These are phyloP conservation scores for Eptesicus fuscus DNA, from an alignment of 2,113 vertebrate species.

Conservation along the genomic window DNA sequence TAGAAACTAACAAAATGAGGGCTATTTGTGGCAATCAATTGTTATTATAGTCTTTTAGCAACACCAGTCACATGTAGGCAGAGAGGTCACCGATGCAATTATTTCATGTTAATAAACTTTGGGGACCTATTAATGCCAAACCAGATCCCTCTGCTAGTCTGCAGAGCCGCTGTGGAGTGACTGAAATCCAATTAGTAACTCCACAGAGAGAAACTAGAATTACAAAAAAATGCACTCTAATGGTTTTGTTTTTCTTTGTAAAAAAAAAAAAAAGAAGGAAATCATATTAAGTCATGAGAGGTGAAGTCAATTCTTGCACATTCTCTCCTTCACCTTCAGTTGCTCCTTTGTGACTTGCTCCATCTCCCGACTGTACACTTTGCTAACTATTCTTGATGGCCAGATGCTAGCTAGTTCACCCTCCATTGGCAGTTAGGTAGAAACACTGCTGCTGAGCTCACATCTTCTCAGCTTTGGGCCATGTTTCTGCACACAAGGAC, in stretches of 20 bases:
- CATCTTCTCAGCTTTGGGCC: not conserved
- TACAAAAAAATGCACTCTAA: not conserved
- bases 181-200: not conserved
- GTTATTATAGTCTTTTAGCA: not conserved
- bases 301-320: not conserved
- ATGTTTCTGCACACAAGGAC: not conserved
- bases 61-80: not conserved
- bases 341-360: not conserved
- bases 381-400: not conserved
- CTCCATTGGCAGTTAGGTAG: not conserved
- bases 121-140: not conserved
- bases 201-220: not conserved
- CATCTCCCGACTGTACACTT: not conserved
- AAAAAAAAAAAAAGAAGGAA: not conserved
- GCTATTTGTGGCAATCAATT: not conserved
- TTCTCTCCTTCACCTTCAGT: not conserved
- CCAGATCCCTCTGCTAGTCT: not conserved
- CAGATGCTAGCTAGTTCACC: not conserved
- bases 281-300: not conserved
- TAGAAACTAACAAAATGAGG: not conserved
- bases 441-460: not conserved
- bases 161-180: not conserved
- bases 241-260: not conserved
- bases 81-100: not conserved
- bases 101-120: slow-evolving; percentile 26